A percentile compares a stretch with the other conserved stretches of the same genome.
Conservation (phyloP, 2,797 vertebrate species). For the Urophycis tenuis region DNA sequence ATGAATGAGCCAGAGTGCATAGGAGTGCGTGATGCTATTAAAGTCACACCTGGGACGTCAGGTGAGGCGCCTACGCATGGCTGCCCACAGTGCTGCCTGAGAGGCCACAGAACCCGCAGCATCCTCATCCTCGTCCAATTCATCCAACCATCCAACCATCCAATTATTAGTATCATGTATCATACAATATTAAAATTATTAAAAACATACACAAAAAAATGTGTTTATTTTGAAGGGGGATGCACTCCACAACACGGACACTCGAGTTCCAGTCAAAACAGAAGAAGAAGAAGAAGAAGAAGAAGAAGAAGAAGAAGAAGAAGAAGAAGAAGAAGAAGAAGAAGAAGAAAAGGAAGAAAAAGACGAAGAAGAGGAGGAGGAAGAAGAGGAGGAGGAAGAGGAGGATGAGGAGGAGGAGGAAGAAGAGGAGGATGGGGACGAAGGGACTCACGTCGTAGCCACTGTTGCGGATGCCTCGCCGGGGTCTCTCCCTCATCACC, state of each 20-base stretch:
- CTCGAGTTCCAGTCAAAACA: background rate
- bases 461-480: slow-evolving; percentile 92
- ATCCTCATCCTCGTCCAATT: background rate
- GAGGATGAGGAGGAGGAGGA: background rate
- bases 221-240: no score
- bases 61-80: slow-evolving; percentile 19
- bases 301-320: no score
- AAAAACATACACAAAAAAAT: no score
- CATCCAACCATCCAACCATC: background rate
- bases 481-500: slow-evolving; percentile 90
- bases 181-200: no score
- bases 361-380: background rate
- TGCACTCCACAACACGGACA: background rate
- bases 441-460: slow-evolving; percentile 92
- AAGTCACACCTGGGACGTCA: slow-evolving; percentile 30
- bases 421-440: background rate
- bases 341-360: background rate
- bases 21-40: slow-evolving; percentile 22
- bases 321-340: no score
- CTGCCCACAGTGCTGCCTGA: slow-evolving; percentile 3
- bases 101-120: background rate
- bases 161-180: no score
- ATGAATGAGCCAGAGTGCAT: slow-evolving; percentile 45
- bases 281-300: background rate
- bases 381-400: background rate